Percentiles rank a stretch among this genome's conserved stretches.
These are phyloP conservation scores for Gopherus flavomarginatus DNA, from an alignment of 2,113 vertebrate species.

Conservation along the genomic window DNA sequence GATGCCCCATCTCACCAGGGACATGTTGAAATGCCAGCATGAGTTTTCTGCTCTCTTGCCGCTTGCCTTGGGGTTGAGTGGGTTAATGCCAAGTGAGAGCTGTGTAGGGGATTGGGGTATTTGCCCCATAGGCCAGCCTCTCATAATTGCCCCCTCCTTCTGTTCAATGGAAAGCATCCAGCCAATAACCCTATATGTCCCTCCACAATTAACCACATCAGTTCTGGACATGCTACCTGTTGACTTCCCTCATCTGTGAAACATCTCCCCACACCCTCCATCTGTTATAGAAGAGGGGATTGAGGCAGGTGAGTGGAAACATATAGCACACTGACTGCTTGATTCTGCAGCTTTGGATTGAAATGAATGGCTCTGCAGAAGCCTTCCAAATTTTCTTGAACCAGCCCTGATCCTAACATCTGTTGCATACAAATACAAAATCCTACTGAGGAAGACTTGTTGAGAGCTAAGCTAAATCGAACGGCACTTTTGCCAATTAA, in stretches of 20 bases:
- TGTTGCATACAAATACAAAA: not conserved
- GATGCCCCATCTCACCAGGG: not conserved
- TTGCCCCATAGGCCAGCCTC: too few species aligned
- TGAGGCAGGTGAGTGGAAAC: not conserved
- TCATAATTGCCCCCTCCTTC: not conserved
- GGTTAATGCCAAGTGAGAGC: not conserved
- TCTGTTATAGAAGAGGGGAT: rapidly evolving
- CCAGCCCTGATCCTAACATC: not conserved
- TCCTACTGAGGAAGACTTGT: not conserved
- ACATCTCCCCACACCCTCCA: not conserved
- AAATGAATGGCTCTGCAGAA: not conserved
- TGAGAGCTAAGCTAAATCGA: not conserved
- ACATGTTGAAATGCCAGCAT: too few species aligned
- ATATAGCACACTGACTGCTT: not conserved
- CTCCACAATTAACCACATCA: rapidly evolving
- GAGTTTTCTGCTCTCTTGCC: not conserved
- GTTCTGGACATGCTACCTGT: not conserved
- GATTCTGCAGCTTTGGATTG: not conserved
- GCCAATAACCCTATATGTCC: not conserved
- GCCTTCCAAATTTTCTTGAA: not conserved
- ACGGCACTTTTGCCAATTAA: not conserved
- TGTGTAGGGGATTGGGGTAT: not conserved
- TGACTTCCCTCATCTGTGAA: not conserved
- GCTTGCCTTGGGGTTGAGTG: not conserved
- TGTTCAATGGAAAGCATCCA: not conserved